Percentiles rank a stretch among this genome's conserved stretches.
These are phyloP conservation scores for Australoheros scitulus DNA, from an alignment of 2,113 vertebrate species.

Conservation along the genomic window DNA sequence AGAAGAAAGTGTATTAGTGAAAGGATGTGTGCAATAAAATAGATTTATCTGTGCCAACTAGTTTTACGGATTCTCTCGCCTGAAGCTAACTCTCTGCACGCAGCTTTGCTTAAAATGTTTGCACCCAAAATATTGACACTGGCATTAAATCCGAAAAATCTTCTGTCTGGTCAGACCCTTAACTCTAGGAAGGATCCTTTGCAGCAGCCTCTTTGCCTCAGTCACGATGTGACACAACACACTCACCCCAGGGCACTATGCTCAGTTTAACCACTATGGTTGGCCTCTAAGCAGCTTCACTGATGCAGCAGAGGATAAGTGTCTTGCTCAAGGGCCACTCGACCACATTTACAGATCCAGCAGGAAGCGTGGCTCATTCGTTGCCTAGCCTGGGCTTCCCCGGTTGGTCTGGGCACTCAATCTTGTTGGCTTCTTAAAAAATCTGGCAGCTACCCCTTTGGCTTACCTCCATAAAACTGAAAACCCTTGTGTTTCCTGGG, in stretches of 20 bases:
- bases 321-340: slow-evolving; percentile 59
- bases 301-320: slow-evolving; percentile 41
- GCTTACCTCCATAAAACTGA: neutral
- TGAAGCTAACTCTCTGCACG: slow-evolving; percentile 24
- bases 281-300: slow-evolving; percentile 21
- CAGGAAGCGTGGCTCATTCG: neutral
- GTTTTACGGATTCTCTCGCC: slow-evolving; percentile 19
- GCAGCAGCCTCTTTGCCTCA: neutral
- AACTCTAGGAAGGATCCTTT: neutral
- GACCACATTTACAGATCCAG: slow-evolving; percentile 7
- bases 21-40: slow-evolving; percentile 11
- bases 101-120: slow-evolving; percentile 25
- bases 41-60: neutral
- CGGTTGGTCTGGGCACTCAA: neutral
- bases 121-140: slow-evolving; percentile 29
- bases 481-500: neutral
- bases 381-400: neutral
- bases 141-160: neutral
- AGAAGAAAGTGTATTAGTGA: neutral
- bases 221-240: slow-evolving; percentile 20
- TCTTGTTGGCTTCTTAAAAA: neutral
- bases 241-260: neutral
- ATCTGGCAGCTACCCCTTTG: slow-evolving; percentile 2
- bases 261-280: neutral
- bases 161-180: slow-evolving; percentile 6